phyloP scores from a whole-genome alignment of 2,797 vertebrate species.

The Neolamprologus multifasciatus region DNA sequence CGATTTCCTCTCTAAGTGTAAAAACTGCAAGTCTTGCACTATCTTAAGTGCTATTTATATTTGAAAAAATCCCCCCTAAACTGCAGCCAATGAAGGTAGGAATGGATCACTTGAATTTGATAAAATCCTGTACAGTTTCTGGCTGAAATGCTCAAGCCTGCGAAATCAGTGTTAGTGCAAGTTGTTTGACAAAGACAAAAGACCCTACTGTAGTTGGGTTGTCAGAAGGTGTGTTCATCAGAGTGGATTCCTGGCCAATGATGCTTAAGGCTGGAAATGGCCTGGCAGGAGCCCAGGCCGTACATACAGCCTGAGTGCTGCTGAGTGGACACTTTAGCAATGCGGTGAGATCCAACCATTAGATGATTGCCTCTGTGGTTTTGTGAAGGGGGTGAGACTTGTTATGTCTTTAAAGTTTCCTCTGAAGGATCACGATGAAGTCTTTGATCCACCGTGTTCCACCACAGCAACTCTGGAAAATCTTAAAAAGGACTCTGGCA shows the following conservation, averaged over 20 bases:
- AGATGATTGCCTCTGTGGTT: slow-evolving; percentile 62
- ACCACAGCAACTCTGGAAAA: not conserved
- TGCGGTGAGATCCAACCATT: slow-evolving; percentile 46
- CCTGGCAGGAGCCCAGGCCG: slow-evolving; percentile 54
- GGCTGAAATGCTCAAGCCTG: slow-evolving; percentile 26
- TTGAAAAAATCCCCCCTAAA: not conserved
- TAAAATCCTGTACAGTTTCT: slow-evolving; percentile 11
- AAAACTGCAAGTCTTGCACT: slow-evolving; percentile 51
- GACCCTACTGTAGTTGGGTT: not conserved
- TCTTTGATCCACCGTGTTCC: not conserved
- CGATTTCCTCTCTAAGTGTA: slow-evolving; percentile 16
- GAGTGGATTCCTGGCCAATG: slow-evolving; percentile 41
- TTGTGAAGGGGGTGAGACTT: slow-evolving; percentile 27
- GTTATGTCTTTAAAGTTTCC: slow-evolving; percentile 20
- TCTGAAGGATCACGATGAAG: not conserved
- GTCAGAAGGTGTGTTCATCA: slow-evolving; percentile 26
- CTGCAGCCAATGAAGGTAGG: not conserved
- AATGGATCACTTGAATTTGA: slow-evolving; percentile 30
- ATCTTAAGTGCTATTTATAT: slow-evolving; percentile 34
- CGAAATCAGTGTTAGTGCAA: slow-evolving; percentile 1
- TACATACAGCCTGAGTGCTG: slow-evolving; percentile 29
- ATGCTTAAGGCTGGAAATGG: slow-evolving; percentile 30
- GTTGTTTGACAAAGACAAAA: slow-evolving; percentile 42
- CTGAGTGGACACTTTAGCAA: slow-evolving; percentile 60
- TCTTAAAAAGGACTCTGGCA: not conserved